Evolutionary conservation across 30 jellyfish, hydroid and myxozoan species (phyloP), one percentile per base, ranked within the genome.

Genomic region (Mastigias papua): DNA sequence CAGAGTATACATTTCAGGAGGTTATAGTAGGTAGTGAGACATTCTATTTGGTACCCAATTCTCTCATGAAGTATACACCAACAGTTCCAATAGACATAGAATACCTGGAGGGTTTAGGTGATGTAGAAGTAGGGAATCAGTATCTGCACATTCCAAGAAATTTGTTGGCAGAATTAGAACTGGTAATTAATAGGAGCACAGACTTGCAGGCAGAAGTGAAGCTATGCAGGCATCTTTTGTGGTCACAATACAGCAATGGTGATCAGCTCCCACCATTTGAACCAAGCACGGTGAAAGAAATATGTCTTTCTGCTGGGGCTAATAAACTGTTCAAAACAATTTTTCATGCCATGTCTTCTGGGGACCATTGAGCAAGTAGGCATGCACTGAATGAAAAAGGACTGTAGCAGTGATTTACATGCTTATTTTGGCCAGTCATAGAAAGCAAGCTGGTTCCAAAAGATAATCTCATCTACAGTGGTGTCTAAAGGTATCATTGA

Each of bases 391-490:
- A 61, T 63, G 87, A 37, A 58, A 76, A 60, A 76, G 50, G 32
- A 60, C 28, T 49, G 88, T 61, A 5, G 88, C 77, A 25, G 34
- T 58, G 11, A 35, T 76, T 48, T 76, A 76, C 48, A 76, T 61
- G 77, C 62, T 76, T 21, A 51, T 76, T 21, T 49, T 49, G 88
- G 77, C 34, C 88, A 76, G 34, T 76, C 77, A 8, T 77, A 76
- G 34, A 49, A 76, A 46, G 88, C 88, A 20, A 76, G 64, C 77
- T 50, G 88, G 77, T 61, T 76, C 25, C 88, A 57, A 29, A 76
- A 51, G 57, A 49, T 76, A 3, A n/a, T 76, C 11, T 49, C 88
- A 25, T 19, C 20, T 4, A 22, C 29, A 20, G 58, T 76, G 6
- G 60, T 51, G 7, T 63, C 65, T 4, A 29, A 31, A 76, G 88